Evolutionary conservation across 2,888 invertebrate genomes (phyloP), one percentile per base, ranked within the genome.

Genomic region (Agelastica alni): DNA sequence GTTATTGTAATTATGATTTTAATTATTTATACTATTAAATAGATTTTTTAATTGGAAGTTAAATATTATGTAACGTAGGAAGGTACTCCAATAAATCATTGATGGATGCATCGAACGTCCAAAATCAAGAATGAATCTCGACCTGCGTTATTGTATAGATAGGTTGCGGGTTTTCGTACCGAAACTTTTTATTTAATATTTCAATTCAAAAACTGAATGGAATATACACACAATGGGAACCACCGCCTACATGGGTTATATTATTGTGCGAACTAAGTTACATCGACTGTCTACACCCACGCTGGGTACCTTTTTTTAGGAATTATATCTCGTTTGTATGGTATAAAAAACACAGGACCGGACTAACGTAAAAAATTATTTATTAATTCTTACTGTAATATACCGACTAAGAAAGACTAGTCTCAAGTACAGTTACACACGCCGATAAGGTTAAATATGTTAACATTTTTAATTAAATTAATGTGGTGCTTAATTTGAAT

Each of bases 171-270:
- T 51, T 34, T 20, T 13, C 14, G 39, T 16, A 36, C 51, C 47
- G 44, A 41, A 52, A 55, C 53, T 61, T 64, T 59, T 66, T 62
- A 63, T 58, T 65, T 63, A 67, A 69, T 65, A 63, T 67, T 69
- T 67, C 67, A 67, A 64, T 66, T 63, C 62, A 61, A 51, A 51
- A 59, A 54, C 54, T 66, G 66, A 67, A 65, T 68, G 64, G 67
- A 53, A 66, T 67, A 68, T 68, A 62, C 64, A 67, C 67, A 69
- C 69, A 70, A 70, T 70, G 66, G n/a, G 67, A 63, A 61, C 62
- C 62, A 51, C 64, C 68, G 67, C 70, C 70, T 62, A 70, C 70
- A 49, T 52, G 43, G 53, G 63, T 67, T 63, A 60, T 62, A 59
- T 63, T 60, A 69, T 70, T 69, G 68, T 68, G 68, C 68, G 65